Evolutionary conservation across 1,140 invertebrate species (phyloP).

Genomic region (Parapsyche elsis): DNA sequence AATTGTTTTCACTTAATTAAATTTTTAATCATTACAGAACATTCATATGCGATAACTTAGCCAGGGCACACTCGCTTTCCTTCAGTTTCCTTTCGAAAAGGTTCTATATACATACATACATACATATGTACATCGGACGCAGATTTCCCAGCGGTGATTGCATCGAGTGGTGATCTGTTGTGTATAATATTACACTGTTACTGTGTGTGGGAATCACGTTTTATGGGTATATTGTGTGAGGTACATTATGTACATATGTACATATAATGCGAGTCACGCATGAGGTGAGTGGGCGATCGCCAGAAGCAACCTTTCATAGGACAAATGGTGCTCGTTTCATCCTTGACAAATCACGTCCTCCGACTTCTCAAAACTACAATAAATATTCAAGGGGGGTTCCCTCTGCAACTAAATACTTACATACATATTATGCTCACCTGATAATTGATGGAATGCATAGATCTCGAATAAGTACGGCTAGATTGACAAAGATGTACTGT

Average conservation of each 20-base stretch:
- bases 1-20: no score
- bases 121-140: neutral
- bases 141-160: neutral
- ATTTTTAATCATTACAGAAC: no score
- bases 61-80: no score
- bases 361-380: slow-evolving; percentile 33
- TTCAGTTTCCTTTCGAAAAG: no score
- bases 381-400: neutral
- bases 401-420: no score
- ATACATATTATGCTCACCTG: no score
- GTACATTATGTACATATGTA: no score
- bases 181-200: neutral
- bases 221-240: slow-evolving; percentile 24
- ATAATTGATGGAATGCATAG: no score
- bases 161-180: neutral
- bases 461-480: no score
- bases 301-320: slow-evolving; percentile 18
- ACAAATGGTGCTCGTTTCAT: slow-evolving; percentile 5
- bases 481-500: no score
- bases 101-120: neutral
- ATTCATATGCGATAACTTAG: no score
- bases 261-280: slow-evolving; percentile 33
- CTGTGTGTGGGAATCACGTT: slow-evolving; percentile 5
- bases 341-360: slow-evolving; percentile 22
- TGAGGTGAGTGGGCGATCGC: slow-evolving; percentile 22